Base-by-base conservation (phyloP, 2,113 vertebrate species). In the Cathartes aura region DNA sequence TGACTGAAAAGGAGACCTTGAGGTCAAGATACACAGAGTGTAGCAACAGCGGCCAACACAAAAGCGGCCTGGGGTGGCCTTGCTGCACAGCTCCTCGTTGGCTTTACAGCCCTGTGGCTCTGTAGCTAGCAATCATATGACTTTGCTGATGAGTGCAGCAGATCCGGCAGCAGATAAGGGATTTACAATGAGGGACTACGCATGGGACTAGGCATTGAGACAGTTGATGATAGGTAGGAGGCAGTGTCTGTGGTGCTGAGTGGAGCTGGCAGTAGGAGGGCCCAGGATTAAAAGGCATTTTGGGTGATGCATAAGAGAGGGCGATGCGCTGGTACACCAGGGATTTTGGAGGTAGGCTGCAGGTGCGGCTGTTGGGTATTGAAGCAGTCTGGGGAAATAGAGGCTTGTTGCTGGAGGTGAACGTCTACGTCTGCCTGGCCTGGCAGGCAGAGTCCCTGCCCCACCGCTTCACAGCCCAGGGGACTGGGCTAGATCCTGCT, bases 41-140 rank as follows among this genome's bases (percentile, higher is more conserved):
- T 13, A 62, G 30, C 14, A 58, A 23, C 48, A 6, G 8, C 1
- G 6, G 34, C 32, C 47, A 59, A 6, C 0, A 0, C 5, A 8
- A 38, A 38, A 38, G 38, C 38, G 38, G 38, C 38, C 59, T 62
- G 45, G 13, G 13, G 23, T 68, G 63, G 17, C 47, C 43, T 50
- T 70, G 24, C 15, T 64, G 34, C 73, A 70, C 45, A 82, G 26
- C 6, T 50, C 1, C 29, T 38, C 2, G 0, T 4, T 55, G 42
- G 30, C 30, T 76, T 45, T 60, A 29, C 23, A 59, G 24, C 27
- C 45, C 73, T 11, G 4, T 55, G 67, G 21, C 63, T 81, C 59
- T 66, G 19, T 22, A 85, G 52, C 4, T 48, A 30, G 16, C 15
- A 74, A 32, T 66, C n/a, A 26, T 5, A 15, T 1, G 14, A 42